phyloP scores from a whole-genome alignment of 2,113 vertebrate genomes.

The Psittacara wagleri region DNA sequence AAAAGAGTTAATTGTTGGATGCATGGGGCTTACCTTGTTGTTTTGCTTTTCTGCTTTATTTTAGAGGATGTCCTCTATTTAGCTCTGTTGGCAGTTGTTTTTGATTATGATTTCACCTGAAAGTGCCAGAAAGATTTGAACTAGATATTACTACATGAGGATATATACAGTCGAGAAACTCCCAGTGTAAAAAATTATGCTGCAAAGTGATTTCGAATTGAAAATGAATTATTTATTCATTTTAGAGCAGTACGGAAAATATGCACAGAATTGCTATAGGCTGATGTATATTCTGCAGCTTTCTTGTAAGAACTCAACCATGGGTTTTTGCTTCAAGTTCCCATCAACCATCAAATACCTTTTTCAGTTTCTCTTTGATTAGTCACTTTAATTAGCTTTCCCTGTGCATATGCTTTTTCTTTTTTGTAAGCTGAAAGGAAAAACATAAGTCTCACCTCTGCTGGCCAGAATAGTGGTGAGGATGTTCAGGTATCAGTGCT shows the following conservation, averaged over 20 bases:
- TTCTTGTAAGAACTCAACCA: neutral
- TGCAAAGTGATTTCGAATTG: neutral
- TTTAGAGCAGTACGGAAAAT: neutral
- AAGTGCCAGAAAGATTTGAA: neutral
- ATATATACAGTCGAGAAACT: neutral
- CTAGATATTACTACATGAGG: neutral
- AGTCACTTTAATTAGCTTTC: neutral
- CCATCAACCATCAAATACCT: neutral
- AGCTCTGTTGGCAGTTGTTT: neutral
- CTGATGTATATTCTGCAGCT: neutral
- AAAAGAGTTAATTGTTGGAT: neutral
- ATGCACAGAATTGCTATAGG: neutral
- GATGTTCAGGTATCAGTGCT: neutral
- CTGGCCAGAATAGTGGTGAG: neutral
- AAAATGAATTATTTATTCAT: neutral
- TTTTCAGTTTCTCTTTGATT: neutral
- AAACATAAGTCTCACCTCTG: neutral
- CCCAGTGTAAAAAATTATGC: neutral
- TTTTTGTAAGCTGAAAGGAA: neutral
- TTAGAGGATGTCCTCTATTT: neutral
- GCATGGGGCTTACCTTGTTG: neutral
- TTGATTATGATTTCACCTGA: neutral
- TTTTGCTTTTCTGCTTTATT: neutral
- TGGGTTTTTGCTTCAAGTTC: neutral
- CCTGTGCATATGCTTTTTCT: neutral